Percentiles rank a stretch among this genome's conserved stretches.
Evolutionary conservation across 2,888 invertebrate species (phyloP).

Genomic region (Drosophila picticornis): DNA sequence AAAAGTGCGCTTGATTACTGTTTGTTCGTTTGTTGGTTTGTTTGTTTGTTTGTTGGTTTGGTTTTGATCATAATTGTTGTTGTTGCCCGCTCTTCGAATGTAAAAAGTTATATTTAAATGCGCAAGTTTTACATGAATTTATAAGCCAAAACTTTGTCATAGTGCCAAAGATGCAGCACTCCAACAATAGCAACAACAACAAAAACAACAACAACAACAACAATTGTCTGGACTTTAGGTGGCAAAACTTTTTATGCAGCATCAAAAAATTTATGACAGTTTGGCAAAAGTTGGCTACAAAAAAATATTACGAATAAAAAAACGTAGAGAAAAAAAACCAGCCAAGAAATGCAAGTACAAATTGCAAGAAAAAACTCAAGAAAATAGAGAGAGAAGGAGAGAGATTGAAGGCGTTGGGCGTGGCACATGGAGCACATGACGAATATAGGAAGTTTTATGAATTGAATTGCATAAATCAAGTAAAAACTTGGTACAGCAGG

Average conservation of each 20-base stretch:
- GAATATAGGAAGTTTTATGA: constrained; percentile 75
- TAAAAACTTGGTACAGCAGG: constrained; percentile 41
- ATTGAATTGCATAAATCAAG: constrained; percentile 82
- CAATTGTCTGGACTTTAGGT: constrained; percentile 3
- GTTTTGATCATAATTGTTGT: constrained; percentile 33
- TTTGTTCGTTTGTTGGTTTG: constrained; percentile 25
- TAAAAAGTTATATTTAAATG: constrained; percentile 74
- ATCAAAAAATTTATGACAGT: constrained; percentile 81
- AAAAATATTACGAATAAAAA: constrained; percentile 26
- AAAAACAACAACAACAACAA: too few relatives aligned
- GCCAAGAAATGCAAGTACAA: constrained; percentile 39
- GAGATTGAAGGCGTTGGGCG: constrained; percentile 55
- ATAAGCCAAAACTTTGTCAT: constrained; percentile 76
- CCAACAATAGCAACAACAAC: constrained; percentile 24
- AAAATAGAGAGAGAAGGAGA: constrained; percentile 9
- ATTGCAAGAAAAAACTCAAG: constrained; percentile 34
- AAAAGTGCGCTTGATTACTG: constrained; percentile 48
- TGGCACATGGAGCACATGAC: constrained; percentile 54
- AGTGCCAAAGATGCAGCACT: constrained; percentile 47
- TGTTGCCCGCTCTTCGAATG: constrained; percentile 40
- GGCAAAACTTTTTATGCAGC: constrained; percentile 69
- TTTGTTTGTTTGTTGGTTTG: constrained; percentile 38
- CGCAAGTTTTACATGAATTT: constrained; percentile 81
- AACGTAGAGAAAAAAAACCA: background rate
- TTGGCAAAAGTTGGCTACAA: constrained; percentile 69